Evolutionary conservation across 2,888 invertebrate species (phyloP).

Genomic region (Apodemia mormo): DNA sequence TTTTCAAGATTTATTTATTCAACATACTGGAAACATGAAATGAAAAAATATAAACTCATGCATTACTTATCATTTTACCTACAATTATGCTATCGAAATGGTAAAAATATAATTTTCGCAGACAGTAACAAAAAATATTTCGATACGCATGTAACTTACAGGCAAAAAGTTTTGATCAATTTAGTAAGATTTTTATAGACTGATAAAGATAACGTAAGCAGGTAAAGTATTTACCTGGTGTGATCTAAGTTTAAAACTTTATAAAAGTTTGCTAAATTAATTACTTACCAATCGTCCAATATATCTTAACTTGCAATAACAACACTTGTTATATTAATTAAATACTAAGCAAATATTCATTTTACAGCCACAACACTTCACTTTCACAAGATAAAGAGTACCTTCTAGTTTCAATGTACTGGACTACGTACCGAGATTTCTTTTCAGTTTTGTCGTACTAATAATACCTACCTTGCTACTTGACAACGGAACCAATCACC

Average conservation of each 20-base stretch:
- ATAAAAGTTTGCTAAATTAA: neutral
- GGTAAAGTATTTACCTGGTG: slow-evolving; percentile 44
- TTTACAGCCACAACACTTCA: slow-evolving; percentile 64
- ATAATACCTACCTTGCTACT: slow-evolving; percentile 12
- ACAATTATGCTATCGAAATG: too few species aligned
- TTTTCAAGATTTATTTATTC: too few species aligned
- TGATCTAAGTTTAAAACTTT: slow-evolving; percentile 25
- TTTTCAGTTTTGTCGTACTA: slow-evolving; percentile 43
- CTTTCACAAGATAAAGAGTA: slow-evolving; percentile 57
- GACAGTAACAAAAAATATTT: neutral
- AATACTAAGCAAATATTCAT: slow-evolving; percentile 66
- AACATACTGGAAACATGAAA: too few species aligned
- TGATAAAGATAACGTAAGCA: slow-evolving; percentile 49
- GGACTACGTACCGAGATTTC: slow-evolving; percentile 51
- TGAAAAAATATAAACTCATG: too few species aligned
- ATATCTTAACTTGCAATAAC: slow-evolving; percentile 20
- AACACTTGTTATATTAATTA: slow-evolving; percentile 47
- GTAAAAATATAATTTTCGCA: too few species aligned
- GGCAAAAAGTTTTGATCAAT: neutral
- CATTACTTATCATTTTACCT: too few species aligned
- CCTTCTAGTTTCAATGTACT: slow-evolving; percentile 42
- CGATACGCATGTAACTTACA: neutral
- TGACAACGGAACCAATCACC: slow-evolving; percentile 21
- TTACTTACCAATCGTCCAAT: slow-evolving; percentile 1
- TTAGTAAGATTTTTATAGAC: slow-evolving; percentile 38